Percentiles rank a stretch among this genome's conserved stretches.
Conservation (phyloP, 2,888 invertebrate genomes). For the Rhyacophila evoluta region DNA sequence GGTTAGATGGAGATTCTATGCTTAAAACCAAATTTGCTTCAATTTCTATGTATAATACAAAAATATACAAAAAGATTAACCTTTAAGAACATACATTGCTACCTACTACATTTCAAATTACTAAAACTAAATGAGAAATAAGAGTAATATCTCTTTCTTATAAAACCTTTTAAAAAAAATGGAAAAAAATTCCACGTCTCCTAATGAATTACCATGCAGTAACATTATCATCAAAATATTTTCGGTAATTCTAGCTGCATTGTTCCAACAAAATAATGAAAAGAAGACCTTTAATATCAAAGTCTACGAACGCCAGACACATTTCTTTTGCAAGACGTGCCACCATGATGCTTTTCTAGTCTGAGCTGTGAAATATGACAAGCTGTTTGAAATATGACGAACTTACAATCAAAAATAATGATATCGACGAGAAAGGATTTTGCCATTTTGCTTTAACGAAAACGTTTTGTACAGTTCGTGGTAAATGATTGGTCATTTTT, state of each 20-base stretch:
- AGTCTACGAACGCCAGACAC: constrained; percentile 8
- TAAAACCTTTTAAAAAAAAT: too few relatives aligned
- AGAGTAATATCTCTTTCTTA: too few relatives aligned
- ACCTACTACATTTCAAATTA: too few relatives aligned
- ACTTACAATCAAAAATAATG: constrained; percentile 24
- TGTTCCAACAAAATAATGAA: not conserved
- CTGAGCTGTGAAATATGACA: constrained; percentile 16
- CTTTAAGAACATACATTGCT: too few relatives aligned
- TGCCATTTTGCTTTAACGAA: not conserved
- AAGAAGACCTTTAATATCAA: not conserved
- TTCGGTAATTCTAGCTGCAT: not conserved
- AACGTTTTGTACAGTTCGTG: too few relatives aligned
- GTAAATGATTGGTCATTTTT: too few relatives aligned
- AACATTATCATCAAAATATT: not conserved
- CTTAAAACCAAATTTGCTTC: too few relatives aligned
- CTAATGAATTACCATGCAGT: not conserved
- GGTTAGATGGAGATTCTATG: too few relatives aligned
- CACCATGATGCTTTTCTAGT: not conserved
- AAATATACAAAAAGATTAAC: too few relatives aligned
- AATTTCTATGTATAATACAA: too few relatives aligned
- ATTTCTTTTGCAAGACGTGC: not conserved
- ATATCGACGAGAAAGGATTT: not conserved
- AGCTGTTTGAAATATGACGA: constrained; percentile 11
- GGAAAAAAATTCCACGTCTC: too few relatives aligned
- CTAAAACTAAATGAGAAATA: too few relatives aligned